phyloP scores from a whole-genome alignment of 64 coral and sea anemone species.

The Platygyra sinensis region DNA sequence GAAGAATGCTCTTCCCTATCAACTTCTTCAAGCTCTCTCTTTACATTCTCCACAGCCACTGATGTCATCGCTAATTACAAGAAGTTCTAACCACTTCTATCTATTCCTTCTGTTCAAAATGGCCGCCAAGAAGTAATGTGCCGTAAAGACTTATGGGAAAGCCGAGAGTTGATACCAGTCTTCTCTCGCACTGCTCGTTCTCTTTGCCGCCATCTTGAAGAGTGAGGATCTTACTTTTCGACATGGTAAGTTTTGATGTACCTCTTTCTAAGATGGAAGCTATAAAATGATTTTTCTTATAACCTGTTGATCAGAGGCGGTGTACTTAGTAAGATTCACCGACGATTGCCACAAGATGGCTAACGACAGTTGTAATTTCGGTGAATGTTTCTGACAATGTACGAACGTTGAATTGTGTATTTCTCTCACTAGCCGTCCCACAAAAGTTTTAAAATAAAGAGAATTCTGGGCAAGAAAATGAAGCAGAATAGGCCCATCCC shows the following conservation, averaged over 20 bases:
- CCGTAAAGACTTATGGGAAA: not conserved
- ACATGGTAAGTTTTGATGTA: conserved; percentile 68
- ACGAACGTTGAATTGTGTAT: not conserved
- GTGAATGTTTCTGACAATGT: not conserved
- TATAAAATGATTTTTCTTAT: not conserved
- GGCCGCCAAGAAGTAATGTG: not conserved
- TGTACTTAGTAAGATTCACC: not conserved
- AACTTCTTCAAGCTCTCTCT: not conserved
- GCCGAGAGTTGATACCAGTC: not conserved
- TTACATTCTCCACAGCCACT: not conserved
- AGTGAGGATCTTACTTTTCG: not conserved
- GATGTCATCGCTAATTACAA: not conserved
- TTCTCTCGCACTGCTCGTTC: not conserved
- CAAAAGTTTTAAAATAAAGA: conserved; percentile 93
- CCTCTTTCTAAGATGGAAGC: not conserved
- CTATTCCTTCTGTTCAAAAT: not conserved
- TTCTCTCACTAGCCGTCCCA: conserved; percentile 76
- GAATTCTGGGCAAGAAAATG: conserved; percentile 93
- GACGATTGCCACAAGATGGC: conserved; percentile 52
- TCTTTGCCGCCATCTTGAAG: conserved; percentile 52
- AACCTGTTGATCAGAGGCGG: not conserved
- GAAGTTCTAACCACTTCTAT: no score
- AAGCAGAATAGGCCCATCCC: conserved; percentile 97
- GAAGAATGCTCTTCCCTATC: not conserved
- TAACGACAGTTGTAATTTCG: not conserved